Base-by-base conservation (phyloP, 2,888 invertebrate genomes). In the Brachyptera risi region DNA sequence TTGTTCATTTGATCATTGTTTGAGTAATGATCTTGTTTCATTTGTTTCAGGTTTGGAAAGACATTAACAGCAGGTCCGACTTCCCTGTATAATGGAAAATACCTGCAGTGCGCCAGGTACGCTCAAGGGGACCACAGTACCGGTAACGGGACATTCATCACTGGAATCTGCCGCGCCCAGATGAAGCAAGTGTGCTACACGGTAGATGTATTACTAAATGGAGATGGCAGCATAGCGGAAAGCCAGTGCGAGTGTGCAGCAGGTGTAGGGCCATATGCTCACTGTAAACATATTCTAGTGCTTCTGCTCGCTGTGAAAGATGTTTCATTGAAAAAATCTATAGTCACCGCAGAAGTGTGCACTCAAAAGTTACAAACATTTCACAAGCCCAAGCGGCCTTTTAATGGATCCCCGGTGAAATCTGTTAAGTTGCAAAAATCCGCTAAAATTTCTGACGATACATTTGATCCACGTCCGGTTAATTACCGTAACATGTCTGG, bases 201-300 rank as follows among this genome's bases (percentile, higher is more conserved):
- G 15, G 50, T 50, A 11, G 58, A 63, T 26, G 31, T 63, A 11
- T 24, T 15, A 19, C 15, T 63, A 4, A 27, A 42, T 44, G 11
- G n/a, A n/a, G 40, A 26, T 5, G 62, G 62, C 5, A 44, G 24
- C 13, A 42, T 63, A 17, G 42, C 49, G 24, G 62, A 15, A 11
- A 56, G 58, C 44, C 59, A 63, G 40, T 63, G 63, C 23, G 62
- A 63, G 27, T 63, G 63, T 63, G 59, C 59, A 31, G 62, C 56
- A 44, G 63, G 63, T 4, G 13, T 37, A 21, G 63, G 62, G n/a
- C 37, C 35, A 5, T 27, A 42, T 24, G 59, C 63, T 11, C 63
- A 63, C 17, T 63, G 63, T 49, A 63, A 63, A 49, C 63, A 63
- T 31, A 35, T 63, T 5, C 23, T 51, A 17, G 62, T 63, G 3